Evolutionary conservation across 2,888 invertebrate genomes (phyloP).

Genomic region (Nemurella pictetii): DNA sequence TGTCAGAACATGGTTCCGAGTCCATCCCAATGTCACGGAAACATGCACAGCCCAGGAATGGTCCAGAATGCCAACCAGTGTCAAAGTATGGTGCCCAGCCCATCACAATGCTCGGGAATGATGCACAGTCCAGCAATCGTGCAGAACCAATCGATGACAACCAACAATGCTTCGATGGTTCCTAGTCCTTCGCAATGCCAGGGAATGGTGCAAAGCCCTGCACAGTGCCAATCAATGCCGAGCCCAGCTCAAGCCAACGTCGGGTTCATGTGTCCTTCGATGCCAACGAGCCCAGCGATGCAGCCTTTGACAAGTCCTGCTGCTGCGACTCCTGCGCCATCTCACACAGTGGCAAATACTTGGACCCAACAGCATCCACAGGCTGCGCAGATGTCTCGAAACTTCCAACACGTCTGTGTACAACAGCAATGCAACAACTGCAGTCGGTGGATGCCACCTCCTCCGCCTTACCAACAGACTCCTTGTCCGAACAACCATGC

Average conservation of each 20-base stretch:
- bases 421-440: constrained; percentile 34
- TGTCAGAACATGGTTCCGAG: constrained; percentile 42
- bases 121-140: constrained; percentile 23
- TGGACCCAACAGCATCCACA: constrained; percentile 34
- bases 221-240: constrained; percentile 35
- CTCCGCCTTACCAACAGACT: constrained; percentile 24
- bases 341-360: constrained; percentile 33
- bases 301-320: constrained; percentile 46
- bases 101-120: background rate
- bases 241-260: constrained; percentile 47
- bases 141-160: background rate
- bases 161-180: background rate
- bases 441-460: constrained; percentile 29
- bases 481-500: constrained; percentile 29
- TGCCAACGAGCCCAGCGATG: constrained; percentile 39
- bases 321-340: constrained; percentile 46
- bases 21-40: constrained; percentile 40
- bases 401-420: constrained; percentile 45
- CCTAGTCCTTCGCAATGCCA: constrained; percentile 27
- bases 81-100: constrained; percentile 22
- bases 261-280: constrained; percentile 44
- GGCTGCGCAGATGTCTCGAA: constrained; percentile 36
- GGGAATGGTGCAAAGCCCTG: constrained; percentile 29
- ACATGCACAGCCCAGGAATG: constrained; percentile 19
- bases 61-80: constrained; percentile 11